Base-by-base conservation (phyloP, 2,888 invertebrate species). In the Mesoligia furuncula region DNA sequence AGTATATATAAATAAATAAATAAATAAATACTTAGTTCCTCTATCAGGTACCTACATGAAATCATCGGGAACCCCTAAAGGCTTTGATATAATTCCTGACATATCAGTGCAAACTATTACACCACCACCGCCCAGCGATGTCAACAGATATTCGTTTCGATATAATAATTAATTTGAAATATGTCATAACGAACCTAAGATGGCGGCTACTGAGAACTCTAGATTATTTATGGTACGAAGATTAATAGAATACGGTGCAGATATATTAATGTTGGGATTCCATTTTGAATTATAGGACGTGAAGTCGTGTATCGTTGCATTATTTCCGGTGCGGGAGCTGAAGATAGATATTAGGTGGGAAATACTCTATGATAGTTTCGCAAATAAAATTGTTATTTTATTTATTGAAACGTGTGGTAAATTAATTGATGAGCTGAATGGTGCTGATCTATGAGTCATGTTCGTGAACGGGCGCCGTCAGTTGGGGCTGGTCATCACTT, bases 121-220 rank as follows among this genome's bases (percentile, higher is more conserved):
- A 71, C 65, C 68, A 71, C 65, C 68, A 70, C 7, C 0, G 11
- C 42, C 15, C 13, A 74, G 61, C 73, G 54, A 82, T 73, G 64
- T 62, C 48, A 67, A 72, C 1, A 61, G 59, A 42, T 66, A 92
- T 90, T 89, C 81, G 86, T 87, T 88, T 88, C 88, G 84, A 89
- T 89, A 70, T 85, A 77, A 84, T 88, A 90, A 89, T 89, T 89
- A 89, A 91, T 90, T 87, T 83, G 76, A 91, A 90, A 90, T 89
- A 90, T 92, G 89, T 87, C 88, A 88, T 90, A 90, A 88, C 82
- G 85, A 85, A 79, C 75, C 72, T 79, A 85, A 83, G 82, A 81
- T 84, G 76, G 69, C 76, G 77, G 66, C 79, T 87, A 84, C 79
- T 51, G 80, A 81, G 84, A 83, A 87, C 77, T 78, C 64, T 42